Base-by-base conservation (phyloP, 2,113 vertebrate species). In the Grallaria varia region DNA sequence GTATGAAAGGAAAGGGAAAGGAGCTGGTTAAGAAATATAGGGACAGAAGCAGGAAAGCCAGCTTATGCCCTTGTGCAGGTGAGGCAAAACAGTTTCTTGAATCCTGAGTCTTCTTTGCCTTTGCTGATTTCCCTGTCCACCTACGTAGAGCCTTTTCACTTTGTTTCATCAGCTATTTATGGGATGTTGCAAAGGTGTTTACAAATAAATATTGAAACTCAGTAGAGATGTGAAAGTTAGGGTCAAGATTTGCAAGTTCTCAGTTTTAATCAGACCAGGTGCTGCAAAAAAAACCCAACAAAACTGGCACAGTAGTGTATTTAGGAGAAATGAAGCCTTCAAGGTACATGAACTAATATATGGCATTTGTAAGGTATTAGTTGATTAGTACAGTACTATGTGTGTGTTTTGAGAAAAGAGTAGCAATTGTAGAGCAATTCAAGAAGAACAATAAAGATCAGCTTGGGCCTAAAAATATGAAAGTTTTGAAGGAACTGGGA, bases 221-320 rank as follows among this genome's bases (percentile, higher is more conserved):
- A 60, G 6, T 55, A 40, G 52, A 56, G 35, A 60, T 76, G 8
- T 40, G 58, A 47, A 91, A 55, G 74, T 47, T 81, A 62, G 58
- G 6, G 17, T 72, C n/a, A 60, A 74, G 52, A 39, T 84, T 82
- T 94, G 9, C 12, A 78, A 27, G 40, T 72, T 72, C 52, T 68
- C 40, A 35, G 3, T 89, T 96, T 89, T 62, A 73, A 62, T 91
- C 68, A 78, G 72, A 73, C 13, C 13, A 67, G 18, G 21, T 66
- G 7, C 60, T 87, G 47, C 30, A 67, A 78, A 53, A 75, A 50
- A n/a, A n/a, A n/a, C n/a, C n/a, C n/a, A n/a, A n/a, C n/a, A n/a
- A n/a, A 84, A 2, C 7, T 35, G 30, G 1, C 0, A 0, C 11
- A 27, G 35, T 35, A 84, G 6, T 0, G 0, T 77, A 6, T 78